phyloP scores from a whole-genome alignment of 2,888 invertebrate genomes.

The Amphipyra berbera region DNA sequence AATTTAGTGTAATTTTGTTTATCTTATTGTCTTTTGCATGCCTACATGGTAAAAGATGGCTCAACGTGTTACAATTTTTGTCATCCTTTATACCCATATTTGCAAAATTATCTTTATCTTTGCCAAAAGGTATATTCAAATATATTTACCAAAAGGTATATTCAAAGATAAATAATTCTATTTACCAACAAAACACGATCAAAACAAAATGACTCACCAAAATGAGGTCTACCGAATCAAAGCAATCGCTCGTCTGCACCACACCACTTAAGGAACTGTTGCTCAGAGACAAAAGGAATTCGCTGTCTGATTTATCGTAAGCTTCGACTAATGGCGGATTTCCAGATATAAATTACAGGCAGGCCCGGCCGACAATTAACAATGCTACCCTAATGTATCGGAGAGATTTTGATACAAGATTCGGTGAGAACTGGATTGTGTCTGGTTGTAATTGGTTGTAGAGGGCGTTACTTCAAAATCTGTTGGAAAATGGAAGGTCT shows the following conservation, averaged over 20 bases:
- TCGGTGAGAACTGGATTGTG: constrained; percentile 27
- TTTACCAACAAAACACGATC: too few species aligned
- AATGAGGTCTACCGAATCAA: not conserved
- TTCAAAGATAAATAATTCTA: too few species aligned
- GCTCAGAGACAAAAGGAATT: constrained; percentile 78
- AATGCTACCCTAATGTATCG: constrained; percentile 71
- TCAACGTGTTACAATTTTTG: too few species aligned
- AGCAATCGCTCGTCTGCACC: constrained; percentile 60
- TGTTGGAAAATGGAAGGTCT: constrained; percentile 6
- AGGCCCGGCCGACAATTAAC: constrained; percentile 73
- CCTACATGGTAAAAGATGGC: too few species aligned
- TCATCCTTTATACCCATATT: too few species aligned
- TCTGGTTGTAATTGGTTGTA: constrained; percentile 37
- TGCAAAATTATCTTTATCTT: too few species aligned
- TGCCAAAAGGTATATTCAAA: too few species aligned
- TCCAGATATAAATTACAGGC: constrained; percentile 77
- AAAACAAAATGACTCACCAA: not conserved
- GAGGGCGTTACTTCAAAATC: constrained; percentile 9
- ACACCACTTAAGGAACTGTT: constrained; percentile 70
- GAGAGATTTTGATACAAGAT: constrained; percentile 55
- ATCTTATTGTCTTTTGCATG: too few species aligned
- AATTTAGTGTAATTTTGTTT: too few species aligned
- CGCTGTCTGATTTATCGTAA: constrained; percentile 78
- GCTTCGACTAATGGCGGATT: constrained; percentile 73
- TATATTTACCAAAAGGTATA: too few species aligned